These are phyloP conservation scores for Urocynchramus pylzowi DNA, from an alignment of 2,113 vertebrate species.

Conservation along the genomic window DNA sequence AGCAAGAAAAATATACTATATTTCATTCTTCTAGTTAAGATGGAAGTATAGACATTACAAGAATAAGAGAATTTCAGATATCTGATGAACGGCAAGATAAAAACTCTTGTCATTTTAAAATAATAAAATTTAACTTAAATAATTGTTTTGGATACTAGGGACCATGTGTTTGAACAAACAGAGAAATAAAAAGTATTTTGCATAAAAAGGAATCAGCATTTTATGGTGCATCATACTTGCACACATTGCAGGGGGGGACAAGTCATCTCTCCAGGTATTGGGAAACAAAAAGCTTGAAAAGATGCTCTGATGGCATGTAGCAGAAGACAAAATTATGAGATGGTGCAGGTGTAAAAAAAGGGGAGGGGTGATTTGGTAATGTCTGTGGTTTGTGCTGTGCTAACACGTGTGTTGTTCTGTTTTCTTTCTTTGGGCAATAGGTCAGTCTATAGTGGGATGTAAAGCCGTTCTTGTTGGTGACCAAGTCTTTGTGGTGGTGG, in stretches of 20 bases:
- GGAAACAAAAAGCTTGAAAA: neutral
- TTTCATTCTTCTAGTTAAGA: neutral
- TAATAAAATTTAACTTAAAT: neutral
- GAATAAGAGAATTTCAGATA: neutral
- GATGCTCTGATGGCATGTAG: neutral
- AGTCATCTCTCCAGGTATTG: neutral
- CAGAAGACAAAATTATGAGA: neutral
- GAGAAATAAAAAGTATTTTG: neutral
- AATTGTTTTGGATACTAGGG: neutral
- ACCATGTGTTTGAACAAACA: neutral
- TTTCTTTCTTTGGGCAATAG: slow-evolving; percentile 68
- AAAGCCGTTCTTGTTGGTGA: slow-evolving; percentile 93
- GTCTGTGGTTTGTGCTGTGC: neutral
- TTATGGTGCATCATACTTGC: neutral
- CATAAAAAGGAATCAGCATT: neutral
- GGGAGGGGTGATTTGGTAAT: neutral
- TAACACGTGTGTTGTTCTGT: slow-evolving; percentile 27
- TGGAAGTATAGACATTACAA: neutral
- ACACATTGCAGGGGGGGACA: neutral
- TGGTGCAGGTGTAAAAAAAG: neutral
- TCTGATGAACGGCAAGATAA: neutral
- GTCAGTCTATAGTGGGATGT: slow-evolving; percentile 96
- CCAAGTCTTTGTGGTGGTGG: slow-evolving; percentile 95
- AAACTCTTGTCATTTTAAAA: neutral
- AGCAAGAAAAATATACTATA: neutral